A percentile compares a stretch with the other conserved stretches of the same genome.
Evolutionary conservation across 2,797 vertebrate genomes (phyloP).

Genomic region (Perodicticus potto): DNA sequence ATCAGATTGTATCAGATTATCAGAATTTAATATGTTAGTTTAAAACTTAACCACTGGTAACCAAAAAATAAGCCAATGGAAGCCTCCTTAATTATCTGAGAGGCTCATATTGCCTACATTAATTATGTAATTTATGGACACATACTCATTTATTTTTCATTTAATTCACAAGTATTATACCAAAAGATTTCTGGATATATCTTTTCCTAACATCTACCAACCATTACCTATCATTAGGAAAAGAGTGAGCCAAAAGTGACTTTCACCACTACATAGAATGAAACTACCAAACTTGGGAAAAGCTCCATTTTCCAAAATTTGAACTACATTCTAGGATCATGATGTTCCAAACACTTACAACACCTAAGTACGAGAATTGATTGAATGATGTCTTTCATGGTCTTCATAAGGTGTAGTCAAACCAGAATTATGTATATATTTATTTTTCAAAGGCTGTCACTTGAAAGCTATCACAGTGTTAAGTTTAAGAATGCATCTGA

Average conservation of each 20-base stretch:
- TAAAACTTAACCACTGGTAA: conserved; percentile 47
- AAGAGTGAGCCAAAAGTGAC: background rate
- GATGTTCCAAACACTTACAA: background rate
- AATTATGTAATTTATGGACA: conserved; percentile 24
- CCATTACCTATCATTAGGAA: background rate
- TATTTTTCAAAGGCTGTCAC: conserved; percentile 34
- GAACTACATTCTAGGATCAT: background rate
- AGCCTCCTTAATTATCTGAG: conserved; percentile 34
- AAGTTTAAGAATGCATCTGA: background rate
- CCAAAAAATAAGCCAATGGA: conserved; percentile 56
- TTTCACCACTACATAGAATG: conserved; percentile 5
- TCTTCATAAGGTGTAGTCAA: background rate
- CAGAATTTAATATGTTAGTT: conserved; percentile 32
- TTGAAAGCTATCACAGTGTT: background rate
- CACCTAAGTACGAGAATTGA: background rate
- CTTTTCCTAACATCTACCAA: background rate
- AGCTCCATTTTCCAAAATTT: conserved; percentile 34
- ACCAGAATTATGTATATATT: background rate
- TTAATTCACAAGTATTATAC: conserved; percentile 53
- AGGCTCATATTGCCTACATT: conserved; percentile 32
- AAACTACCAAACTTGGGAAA: conserved; percentile 37
- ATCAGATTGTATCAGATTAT: conserved; percentile 32
- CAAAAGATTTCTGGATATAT: conserved; percentile 14
- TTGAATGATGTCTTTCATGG: background rate
- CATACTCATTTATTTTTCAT: conserved; percentile 43